Percentiles rank a stretch among this genome's conserved stretches.
Evolutionary conservation across 2,888 invertebrate genomes (phyloP).

Genomic region (Eucera pruinosa): DNA sequence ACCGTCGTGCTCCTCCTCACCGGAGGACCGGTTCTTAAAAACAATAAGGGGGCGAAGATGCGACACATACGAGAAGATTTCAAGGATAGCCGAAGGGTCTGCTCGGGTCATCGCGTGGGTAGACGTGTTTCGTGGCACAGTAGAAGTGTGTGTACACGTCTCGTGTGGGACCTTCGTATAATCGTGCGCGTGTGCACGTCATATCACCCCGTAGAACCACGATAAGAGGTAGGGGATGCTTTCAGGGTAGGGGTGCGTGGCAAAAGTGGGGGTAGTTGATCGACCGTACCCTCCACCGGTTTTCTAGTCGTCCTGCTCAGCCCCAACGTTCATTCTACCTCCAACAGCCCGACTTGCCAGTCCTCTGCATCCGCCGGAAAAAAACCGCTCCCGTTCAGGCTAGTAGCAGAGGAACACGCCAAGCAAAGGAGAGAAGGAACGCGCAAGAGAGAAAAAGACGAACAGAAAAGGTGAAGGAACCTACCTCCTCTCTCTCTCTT

Average conservation of each 20-base stretch:
- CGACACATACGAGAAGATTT: constrained; percentile 20
- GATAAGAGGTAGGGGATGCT: constrained; percentile 50
- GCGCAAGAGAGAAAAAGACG: not conserved
- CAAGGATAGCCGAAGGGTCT: constrained; percentile 40
- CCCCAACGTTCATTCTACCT: constrained; percentile 70
- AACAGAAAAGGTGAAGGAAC: constrained; percentile 52
- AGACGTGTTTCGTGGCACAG: constrained; percentile 49
- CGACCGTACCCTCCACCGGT: constrained; percentile 70
- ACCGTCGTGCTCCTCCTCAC: too few species aligned
- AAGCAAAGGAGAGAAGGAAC: not conserved
- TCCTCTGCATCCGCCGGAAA: constrained; percentile 40
- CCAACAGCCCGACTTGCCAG: constrained; percentile 58
- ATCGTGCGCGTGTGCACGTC: constrained; percentile 49
- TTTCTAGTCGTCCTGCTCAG: constrained; percentile 69
- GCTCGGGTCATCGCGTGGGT: constrained; percentile 69
- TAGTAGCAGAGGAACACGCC: too few species aligned
- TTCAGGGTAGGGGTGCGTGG: constrained; percentile 50
- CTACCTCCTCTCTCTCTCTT: not conserved
- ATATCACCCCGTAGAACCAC: constrained; percentile 21
- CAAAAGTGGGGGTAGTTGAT: constrained; percentile 70
- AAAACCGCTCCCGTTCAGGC: not conserved
- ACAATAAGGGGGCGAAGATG: constrained; percentile 15
- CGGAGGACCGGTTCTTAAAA: not conserved
- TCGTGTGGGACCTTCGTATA: constrained; percentile 1
- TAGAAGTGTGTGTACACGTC: constrained; percentile 6